These are phyloP conservation scores for Eremophila alpestris DNA, from an alignment of 2,797 vertebrate species.

Conservation along the genomic window DNA sequence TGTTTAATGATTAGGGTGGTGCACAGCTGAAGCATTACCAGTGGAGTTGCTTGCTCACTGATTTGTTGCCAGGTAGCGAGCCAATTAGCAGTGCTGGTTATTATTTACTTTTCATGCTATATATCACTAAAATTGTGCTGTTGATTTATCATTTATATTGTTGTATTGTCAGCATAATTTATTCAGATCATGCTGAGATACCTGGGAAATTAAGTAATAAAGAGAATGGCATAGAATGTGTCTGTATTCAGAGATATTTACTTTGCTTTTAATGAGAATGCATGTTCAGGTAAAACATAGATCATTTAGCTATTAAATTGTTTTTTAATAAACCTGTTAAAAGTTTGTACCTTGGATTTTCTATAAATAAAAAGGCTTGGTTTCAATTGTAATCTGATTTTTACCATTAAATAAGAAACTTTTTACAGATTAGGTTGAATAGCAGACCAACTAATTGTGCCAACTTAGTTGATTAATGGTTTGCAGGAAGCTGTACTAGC, in stretches of 20 bases:
- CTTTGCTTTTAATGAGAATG: conserved; percentile 76
- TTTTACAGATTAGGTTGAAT: conserved; percentile 1
- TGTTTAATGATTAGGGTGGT: conserved; percentile 77
- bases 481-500: background rate
- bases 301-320: conserved; percentile 73
- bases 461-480: background rate
- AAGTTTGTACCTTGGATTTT: conserved; percentile 60
- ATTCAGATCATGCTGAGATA: conserved; percentile 86
- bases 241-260: conserved; percentile 72
- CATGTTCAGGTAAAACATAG: conserved; percentile 76
- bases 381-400: conserved; percentile 35
- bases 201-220: conserved; percentile 85
- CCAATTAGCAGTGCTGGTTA: conserved; percentile 90
- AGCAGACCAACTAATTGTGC: background rate
- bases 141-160: conserved; percentile 89
- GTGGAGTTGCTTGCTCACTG: conserved; percentile 71
- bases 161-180: conserved; percentile 86
- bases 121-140: conserved; percentile 88
- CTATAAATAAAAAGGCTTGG: background rate
- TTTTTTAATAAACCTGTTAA: conserved; percentile 63
- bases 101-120: conserved; percentile 94
- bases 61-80: conserved; percentile 85
- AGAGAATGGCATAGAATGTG: conserved; percentile 72
- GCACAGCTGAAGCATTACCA: conserved; percentile 56
- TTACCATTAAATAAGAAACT: background rate